Base-by-base conservation (phyloP, 2,888 invertebrate species). In the Drosophila phalerata region DNA sequence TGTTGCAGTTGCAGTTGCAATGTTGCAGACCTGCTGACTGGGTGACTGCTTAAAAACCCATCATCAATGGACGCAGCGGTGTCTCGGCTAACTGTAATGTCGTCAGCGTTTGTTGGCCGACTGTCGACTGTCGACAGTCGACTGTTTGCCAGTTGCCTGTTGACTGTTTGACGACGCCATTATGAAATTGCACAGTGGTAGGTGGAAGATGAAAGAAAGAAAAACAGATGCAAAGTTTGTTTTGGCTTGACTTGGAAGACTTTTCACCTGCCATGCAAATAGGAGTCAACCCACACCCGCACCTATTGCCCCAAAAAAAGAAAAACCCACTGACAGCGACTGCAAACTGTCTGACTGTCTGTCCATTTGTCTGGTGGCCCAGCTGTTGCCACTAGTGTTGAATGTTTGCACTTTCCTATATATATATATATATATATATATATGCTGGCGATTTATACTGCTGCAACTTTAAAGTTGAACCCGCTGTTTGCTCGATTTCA, bases 211-310 rank as follows among this genome's bases (percentile, higher is more conserved):
- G 34, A 32, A 42, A 32, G 13, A 17, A 22, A 22, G 55, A 11
- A 22, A 73, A 73, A 80, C 85, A 85, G 81, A 73, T 85, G 73
- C 84, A 80, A 71, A 81, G 81, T 86, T 81, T 81, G 81, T 81
- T 86, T 56, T 86, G 67, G 57, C 60, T 43, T 68, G 80, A 71
- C 64, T 56, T 10, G 60, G 62, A 56, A 68, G 86, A 85, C 86
- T 88, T 83, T 82, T 82, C 82, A 88, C 88, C 82, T 88, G 88
- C 76, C 77, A 88, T 79, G 84, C 80, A 88, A 88, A 88, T 82
- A 58, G 68, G 61, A 68, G 79, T 52, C 60, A 72, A 77, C 51
- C 55, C 61, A 64, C 51, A 49, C 28, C 38, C 49, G 58, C 68
- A 40, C 62, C 56, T 32, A 28, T 42, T 61, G 38, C 61, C 57